Evolutionary conservation across 2,113 vertebrate species (phyloP), one percentile per base, ranked within the genome.

Genomic region (Catharus fuscescens): DNA sequence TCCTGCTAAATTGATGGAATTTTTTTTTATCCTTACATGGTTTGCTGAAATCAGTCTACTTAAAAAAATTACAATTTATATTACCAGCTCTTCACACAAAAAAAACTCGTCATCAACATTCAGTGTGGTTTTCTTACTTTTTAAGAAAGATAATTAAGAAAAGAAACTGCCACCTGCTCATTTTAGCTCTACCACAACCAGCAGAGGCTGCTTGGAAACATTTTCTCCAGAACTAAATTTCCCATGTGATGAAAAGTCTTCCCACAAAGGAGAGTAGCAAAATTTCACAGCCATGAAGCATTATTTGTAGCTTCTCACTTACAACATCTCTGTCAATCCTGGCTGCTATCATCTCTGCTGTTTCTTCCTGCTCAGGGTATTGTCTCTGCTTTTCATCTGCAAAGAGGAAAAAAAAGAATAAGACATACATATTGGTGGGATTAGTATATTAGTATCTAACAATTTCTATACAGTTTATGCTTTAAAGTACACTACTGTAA

Each of bases 311-410:
- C 28, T 61, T 44, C 10, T 44, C 34, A 96, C 97, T 97, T 89
- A 99, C 99, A 98, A 99, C 99, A 56, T 99, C 99, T 93, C 99
- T 97, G 97, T 99, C 99, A 42, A 99, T 98, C 32, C 97, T 93
- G 40, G 98, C 98, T 6, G 98, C 98, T 3, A 97, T 97, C 98
- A 98, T 98, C 96, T 99, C 99, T 19, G 97, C 95, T 1, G 98
- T 96, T 50, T 98, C 98, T 36, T 98, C 98, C 24, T 98, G 98
- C 36, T 98, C 98, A 0, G 91, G 87, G 67, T 97, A 95, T 31
- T 73, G 97, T 18, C 92, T 97, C 18, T 97, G 96, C 48, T 97
- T 98, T 92, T 99, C 98, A 93, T 97, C 99, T 99, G 67, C 18
- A 71, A 32, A 71, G 34, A 80, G 18, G 12, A 31, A 44, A 64